Evolutionary conservation across 2,113 vertebrate genomes (phyloP), one percentile per base, ranked within the genome.

Genomic region (Probosciger aterrimus): DNA sequence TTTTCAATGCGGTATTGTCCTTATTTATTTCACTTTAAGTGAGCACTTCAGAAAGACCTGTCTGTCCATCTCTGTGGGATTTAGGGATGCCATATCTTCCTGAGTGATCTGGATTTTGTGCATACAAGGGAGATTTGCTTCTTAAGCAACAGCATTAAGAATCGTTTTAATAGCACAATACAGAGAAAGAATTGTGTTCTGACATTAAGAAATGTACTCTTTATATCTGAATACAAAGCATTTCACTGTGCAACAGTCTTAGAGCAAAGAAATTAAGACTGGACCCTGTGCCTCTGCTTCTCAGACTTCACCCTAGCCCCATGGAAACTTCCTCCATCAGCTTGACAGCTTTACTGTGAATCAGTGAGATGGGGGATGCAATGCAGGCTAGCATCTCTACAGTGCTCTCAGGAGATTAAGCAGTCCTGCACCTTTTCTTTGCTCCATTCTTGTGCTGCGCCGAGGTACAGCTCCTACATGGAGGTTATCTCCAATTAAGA

Each of bases 1-100:
- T 94, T 94, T 95, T 88, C 90, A 88, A 68, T 88, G 78, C 57
- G 71, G 50, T 53, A 81, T 91, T 92, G 82, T 82, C 67, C 77
- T 88, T 88, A 57, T 81, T 93, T 96, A 68, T 91, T 93, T 59
- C 19, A 35, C 44, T 92, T 70, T 33, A 50, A 82, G 62, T 7
- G 19, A 93, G 41, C 59, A 73, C 52, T 88, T 90, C 80, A 82
- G 67, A 87, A 82, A 95, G 73, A 79, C 28, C 57, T 69, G 12
- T 50, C 35, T 84, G 64, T 46, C 69, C 83, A 71, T 39, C 49
- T 83, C 71, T 31, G 39, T 18, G 65, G 74, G 77, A 84, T 43
- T 94, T 91, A 57, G 18, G 31, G 75, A 57, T 52, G 44, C 47
- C 37, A 3, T 76, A 86, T 92, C 93, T 91, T 55, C 59, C 52